Percentiles rank a stretch among this genome's conserved stretches.
Evolutionary conservation across 2,797 vertebrate species (phyloP).

Genomic region (Eospalax fontanierii): DNA sequence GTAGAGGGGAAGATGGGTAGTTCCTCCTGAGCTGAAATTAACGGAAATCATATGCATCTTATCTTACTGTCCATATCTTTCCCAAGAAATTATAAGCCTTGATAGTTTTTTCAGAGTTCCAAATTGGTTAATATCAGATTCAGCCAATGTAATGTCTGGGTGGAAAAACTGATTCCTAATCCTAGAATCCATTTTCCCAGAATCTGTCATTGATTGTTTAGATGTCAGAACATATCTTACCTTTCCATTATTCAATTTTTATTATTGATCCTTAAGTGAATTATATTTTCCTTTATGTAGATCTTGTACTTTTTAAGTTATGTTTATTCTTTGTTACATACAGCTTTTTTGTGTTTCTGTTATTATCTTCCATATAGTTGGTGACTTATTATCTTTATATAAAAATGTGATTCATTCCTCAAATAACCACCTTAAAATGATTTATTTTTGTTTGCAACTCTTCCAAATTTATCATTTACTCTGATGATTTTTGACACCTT

Average conservation of each 20-base stretch:
- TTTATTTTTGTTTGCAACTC: background rate
- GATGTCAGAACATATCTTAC: background rate
- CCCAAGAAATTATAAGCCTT: background rate
- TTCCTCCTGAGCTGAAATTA: background rate
- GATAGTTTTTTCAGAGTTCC: background rate
- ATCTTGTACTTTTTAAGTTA: background rate
- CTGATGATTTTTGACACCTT: background rate
- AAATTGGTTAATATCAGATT: background rate
- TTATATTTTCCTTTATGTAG: background rate
- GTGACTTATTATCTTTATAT: background rate
- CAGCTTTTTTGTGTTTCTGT: background rate
- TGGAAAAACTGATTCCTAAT: background rate
- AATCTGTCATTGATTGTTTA: background rate
- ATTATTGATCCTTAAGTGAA: background rate
- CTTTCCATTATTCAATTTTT: background rate
- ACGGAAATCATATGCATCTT: background rate
- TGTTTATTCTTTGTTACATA: background rate
- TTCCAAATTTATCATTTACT: background rate
- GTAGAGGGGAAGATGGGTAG: background rate
- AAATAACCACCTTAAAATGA: background rate
- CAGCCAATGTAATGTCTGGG: background rate
- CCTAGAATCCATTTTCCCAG: background rate
- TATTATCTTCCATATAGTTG: background rate
- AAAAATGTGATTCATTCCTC: conserved; percentile 25
- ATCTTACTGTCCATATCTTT: background rate